Base-by-base conservation (phyloP, 2,113 vertebrate species). In the Myodes glareolus region DNA sequence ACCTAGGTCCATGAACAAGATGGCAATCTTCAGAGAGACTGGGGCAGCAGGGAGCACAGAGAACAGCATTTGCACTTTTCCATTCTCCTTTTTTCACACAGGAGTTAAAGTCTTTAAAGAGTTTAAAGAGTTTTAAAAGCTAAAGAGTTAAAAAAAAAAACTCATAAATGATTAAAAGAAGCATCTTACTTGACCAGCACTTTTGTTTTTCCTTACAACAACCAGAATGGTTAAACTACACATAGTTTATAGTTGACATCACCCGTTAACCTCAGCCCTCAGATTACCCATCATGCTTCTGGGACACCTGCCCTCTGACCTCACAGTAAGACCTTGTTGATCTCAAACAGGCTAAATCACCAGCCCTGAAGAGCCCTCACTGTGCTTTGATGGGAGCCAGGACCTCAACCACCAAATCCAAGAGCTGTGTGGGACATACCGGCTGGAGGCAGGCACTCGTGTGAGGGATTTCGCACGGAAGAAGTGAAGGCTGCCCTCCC, bases 321-420 rank as follows among this genome's bases (percentile, higher is more conserved):
- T 47, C 33, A 81, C 25, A 21, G 36, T 92, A 84, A 95, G 96
- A 82, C 47, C 47, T 45, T 10, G 33, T 91, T 45, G 90, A 45
- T 17, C 65, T 13, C 29, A 39, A 78, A 88, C 31, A 67, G 52
- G 13, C 29, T 68, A 86, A 96, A 96, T 95, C 7, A n/a, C 88
- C n/a, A 0, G 42, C 77, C 55, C 45, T 36, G 1, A 11, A 1
- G 1, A 36, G 73, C 72, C 11, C 42, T 33, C 27, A 29, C 77
- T 97, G 91, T 90, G 91, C 92, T 75, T 2, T 55, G 45, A 42
- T 42, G 29, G 65, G 95, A 93, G 77, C 84, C 80, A 19, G 88
- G 94, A 82, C 47, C 73, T 45, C 68, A 67, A 93, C 7, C 80
- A 88, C 4, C 21, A 73, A 0, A 6, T 12, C n/a, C 68, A 47